Percentiles rank a stretch among this genome's conserved stretches.
Evolutionary conservation across 2,888 invertebrate species (phyloP).

Genomic region (Melanchra persicariae): DNA sequence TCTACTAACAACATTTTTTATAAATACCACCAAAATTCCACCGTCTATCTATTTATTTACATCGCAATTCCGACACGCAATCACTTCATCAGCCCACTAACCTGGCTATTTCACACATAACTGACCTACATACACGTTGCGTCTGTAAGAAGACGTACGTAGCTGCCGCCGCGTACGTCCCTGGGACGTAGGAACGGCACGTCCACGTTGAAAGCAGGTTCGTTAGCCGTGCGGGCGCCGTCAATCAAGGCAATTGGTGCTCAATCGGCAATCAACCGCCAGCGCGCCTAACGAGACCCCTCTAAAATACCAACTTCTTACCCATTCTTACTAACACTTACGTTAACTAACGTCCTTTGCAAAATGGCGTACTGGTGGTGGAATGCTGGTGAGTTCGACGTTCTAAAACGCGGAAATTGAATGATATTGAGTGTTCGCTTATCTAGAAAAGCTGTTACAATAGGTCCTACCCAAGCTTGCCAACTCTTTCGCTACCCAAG

Average conservation of each 20-base stretch:
- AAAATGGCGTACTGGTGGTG: conserved; percentile 30
- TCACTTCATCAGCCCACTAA: conserved; percentile 43
- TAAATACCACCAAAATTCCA: conserved; percentile 6
- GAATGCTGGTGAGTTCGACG: conserved; percentile 11
- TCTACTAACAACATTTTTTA: not conserved
- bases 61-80: conserved; percentile 22
- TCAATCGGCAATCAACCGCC: conserved; percentile 90
- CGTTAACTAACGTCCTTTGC: conserved; percentile 66
- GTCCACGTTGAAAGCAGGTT: conserved; percentile 89
- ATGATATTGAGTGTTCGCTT: not conserved
- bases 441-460: not conserved
- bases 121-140: conserved; percentile 58
- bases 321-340: conserved; percentile 77
- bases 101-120: conserved; percentile 47
- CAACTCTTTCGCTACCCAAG: not conserved
- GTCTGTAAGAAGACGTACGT: conserved; percentile 63
- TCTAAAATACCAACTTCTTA: conserved; percentile 83
- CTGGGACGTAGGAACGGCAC: conserved; percentile 71
- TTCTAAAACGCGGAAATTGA: not conserved
- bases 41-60: conserved; percentile 7
- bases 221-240: conserved; percentile 88
- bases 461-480: not conserved
- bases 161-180: conserved; percentile 46
- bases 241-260: conserved; percentile 91
- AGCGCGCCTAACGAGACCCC: conserved; percentile 84